phyloP scores from a whole-genome alignment of 2,888 invertebrate species.

The Cataglyphis livida region DNA sequence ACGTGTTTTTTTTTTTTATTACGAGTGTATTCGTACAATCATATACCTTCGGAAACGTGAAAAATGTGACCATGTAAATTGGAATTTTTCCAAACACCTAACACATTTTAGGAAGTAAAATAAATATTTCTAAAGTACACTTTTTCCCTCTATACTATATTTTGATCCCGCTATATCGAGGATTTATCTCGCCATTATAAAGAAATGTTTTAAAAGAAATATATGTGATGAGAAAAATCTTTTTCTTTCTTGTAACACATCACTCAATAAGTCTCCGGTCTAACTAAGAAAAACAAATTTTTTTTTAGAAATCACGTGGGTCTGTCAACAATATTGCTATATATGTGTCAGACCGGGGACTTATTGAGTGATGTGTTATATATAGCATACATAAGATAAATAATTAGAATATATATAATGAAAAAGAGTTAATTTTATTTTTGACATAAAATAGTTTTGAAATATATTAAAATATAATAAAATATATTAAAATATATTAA shows the following conservation, averaged over 20 bases:
- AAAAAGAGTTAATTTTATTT: not conserved
- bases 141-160: not conserved
- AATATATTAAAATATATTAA: too few relatives aligned
- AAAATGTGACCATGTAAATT: conserved; percentile 29
- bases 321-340: too few relatives aligned
- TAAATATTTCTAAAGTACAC: conserved; percentile 11
- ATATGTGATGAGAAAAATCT: not conserved
- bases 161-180: not conserved
- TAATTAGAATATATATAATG: not conserved
- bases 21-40: not conserved
- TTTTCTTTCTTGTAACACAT: not conserved
- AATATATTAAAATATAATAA: too few relatives aligned
- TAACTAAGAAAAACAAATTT: too few relatives aligned
- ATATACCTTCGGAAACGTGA: not conserved
- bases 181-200: not conserved
- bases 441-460: not conserved
- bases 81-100: not conserved
- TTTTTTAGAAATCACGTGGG: too few relatives aligned
- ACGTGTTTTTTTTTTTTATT: not conserved
- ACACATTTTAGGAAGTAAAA: conserved; percentile 7
- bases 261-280: too few relatives aligned
- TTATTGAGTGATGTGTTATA: not conserved
- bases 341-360: too few relatives aligned
- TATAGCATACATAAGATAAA: too few relatives aligned
- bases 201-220: not conserved